A percentile compares a stretch with the other conserved stretches of the same genome.
phyloP scores from a whole-genome alignment of 2,113 vertebrate genomes.

The Prunella himalayana region DNA sequence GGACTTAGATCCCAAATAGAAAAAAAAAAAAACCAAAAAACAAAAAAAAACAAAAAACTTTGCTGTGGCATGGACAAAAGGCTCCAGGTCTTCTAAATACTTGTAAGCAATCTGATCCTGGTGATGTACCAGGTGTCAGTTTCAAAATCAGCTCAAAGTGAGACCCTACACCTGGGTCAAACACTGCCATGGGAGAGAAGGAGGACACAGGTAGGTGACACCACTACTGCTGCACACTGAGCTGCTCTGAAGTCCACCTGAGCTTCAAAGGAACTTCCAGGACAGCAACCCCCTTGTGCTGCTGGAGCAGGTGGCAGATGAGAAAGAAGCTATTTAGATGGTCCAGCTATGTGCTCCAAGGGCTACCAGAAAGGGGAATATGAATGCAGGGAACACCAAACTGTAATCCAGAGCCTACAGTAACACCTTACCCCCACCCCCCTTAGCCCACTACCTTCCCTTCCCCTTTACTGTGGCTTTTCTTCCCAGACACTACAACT shows the following conservation, averaged over 20 bases:
- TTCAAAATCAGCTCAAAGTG: neutral
- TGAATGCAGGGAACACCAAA: neutral
- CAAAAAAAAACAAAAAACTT: neutral
- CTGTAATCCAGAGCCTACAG: accelerated
- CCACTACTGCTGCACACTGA: no score
- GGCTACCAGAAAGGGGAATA: neutral
- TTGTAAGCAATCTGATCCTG: neutral
- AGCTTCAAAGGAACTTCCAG: neutral
- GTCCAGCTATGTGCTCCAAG: neutral
- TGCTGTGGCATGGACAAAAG: neutral
- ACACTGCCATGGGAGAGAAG: neutral
- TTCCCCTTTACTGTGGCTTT: neutral
- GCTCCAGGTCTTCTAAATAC: neutral
- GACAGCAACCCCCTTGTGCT: neutral
- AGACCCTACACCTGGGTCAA: neutral
- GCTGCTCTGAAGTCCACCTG: neutral
- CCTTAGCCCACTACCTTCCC: no score
- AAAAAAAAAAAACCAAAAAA: neutral
- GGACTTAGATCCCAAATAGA: neutral
- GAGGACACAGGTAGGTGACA: neutral
- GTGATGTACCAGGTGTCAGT: neutral
- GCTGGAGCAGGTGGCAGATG: neutral
- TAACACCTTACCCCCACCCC: accelerated
- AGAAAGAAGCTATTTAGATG: neutral
- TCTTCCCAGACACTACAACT: neutral